Conservation (phyloP, 1,140 invertebrate genomes). For the Notospermus geniculatus region DNA sequence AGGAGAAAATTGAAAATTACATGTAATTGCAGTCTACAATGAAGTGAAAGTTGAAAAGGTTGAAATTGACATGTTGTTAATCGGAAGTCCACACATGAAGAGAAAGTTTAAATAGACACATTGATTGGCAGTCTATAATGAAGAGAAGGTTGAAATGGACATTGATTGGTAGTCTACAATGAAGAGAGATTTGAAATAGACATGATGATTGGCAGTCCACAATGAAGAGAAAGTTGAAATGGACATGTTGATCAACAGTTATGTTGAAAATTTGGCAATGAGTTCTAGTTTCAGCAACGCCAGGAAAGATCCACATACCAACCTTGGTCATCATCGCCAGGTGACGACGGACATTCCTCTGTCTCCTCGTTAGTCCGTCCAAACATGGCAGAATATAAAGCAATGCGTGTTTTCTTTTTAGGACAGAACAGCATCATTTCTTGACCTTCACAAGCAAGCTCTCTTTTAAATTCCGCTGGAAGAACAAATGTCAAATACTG, state of each 20-base stretch:
- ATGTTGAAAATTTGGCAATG: not conserved
- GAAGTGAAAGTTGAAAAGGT: too few species aligned
- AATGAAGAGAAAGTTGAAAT: not conserved
- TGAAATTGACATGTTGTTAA: too few species aligned
- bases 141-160: not conserved
- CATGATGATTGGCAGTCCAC: not conserved
- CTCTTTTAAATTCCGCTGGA: conserved; percentile 85
- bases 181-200: not conserved
- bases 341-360: conserved; percentile 80
- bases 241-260: conserved; percentile 35
- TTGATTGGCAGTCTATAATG: conserved; percentile 76
- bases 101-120: too few species aligned
- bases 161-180: not conserved
- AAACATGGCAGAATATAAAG: conserved; percentile 86
- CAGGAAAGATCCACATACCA: too few species aligned
- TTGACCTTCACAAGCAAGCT: conserved; percentile 87
- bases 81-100: too few species aligned
- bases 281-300: too few species aligned
- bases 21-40: too few species aligned
- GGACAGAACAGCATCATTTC: conserved; percentile 64
- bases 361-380: conserved; percentile 80
- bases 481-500: conserved; percentile 38
- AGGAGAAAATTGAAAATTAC: too few species aligned
- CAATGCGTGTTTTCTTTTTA: conserved; percentile 66
- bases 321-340: conserved; percentile 84